phyloP scores from a whole-genome alignment of 2,113 vertebrate species.

The Alectura lathami region DNA sequence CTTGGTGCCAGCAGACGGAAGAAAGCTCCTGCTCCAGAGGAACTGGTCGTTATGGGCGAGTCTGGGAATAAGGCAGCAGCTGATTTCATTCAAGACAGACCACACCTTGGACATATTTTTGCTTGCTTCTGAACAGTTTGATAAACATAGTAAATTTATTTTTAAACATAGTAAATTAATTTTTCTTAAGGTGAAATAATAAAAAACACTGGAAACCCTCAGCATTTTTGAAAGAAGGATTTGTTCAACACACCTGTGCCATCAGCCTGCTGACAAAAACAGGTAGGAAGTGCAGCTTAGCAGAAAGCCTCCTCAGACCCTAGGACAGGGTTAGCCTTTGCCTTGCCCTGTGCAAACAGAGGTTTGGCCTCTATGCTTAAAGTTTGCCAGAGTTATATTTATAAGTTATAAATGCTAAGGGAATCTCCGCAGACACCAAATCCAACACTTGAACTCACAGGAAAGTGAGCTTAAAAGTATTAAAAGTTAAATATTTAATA shows the following conservation, averaged over 20 bases:
- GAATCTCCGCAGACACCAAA: neutral
- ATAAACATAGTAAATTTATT: neutral
- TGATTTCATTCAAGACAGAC: neutral
- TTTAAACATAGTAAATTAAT: too few relatives aligned
- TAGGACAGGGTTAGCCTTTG: neutral
- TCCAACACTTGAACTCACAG: neutral
- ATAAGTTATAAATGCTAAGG: neutral
- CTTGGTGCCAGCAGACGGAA: neutral
- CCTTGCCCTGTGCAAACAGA: constrained; percentile 12
- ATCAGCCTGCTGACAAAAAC: neutral
- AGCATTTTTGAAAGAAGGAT: neutral
- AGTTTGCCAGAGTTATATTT: neutral
- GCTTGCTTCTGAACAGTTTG: neutral
- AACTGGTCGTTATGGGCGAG: neutral
- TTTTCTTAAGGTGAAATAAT: neutral
- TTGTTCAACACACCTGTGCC: neutral
- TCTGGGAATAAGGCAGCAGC: neutral
- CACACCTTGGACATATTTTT: neutral
- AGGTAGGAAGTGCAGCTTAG: neutral
- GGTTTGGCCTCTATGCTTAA: neutral
- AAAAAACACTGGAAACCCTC: neutral
- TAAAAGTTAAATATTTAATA: too few relatives aligned
- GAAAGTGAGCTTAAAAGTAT: too few relatives aligned
- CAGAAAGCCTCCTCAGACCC: neutral
- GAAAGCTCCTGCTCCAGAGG: neutral